Percentiles rank a stretch among this genome's conserved stretches.
These are phyloP conservation scores for Coleophora flavipennella DNA, from an alignment of 2,888 invertebrate genomes.

Conservation along the genomic window DNA sequence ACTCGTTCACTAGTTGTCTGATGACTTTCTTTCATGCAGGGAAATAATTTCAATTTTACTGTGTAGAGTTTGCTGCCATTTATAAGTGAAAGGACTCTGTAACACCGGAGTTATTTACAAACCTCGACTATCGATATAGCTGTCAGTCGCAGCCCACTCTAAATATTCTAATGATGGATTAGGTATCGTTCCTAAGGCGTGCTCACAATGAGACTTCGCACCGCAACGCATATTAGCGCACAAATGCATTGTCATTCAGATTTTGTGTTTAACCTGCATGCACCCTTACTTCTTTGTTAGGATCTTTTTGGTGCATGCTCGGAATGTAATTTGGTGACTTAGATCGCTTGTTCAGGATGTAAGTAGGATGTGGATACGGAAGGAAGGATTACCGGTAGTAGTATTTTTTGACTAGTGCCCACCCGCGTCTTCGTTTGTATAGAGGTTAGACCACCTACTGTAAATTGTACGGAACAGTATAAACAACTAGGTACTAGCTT, in stretches of 20 bases:
- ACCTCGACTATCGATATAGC: conserved; percentile 6
- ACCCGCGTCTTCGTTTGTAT: no score
- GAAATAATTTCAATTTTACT: no score
- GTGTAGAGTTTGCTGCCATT: no score
- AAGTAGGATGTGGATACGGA: not conserved
- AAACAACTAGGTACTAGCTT: no score
- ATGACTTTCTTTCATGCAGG: no score
- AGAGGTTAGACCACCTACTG: no score
- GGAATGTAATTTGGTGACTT: conserved; percentile 30
- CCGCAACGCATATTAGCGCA: conserved; percentile 64
- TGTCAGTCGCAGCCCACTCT: conserved; percentile 16
- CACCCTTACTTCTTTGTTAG: conserved; percentile 20
- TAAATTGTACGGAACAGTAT: no score
- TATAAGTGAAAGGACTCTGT: no score
- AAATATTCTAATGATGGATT: conserved; percentile 48
- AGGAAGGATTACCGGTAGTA: no score
- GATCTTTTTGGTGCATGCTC: conserved; percentile 22
- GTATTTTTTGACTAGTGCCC: no score
- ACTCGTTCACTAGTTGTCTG: no score
- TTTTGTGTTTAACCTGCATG: conserved; percentile 58
- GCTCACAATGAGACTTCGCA: conserved; percentile 50
- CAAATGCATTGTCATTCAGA: conserved; percentile 57
- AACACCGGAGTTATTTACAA: no score
- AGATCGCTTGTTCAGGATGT: conserved; percentile 8
- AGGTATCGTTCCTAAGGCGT: conserved; percentile 37